Evolutionary conservation across 2,797 vertebrate species (phyloP), one percentile per base, ranked within the genome.

Genomic region (Babyrousa celebensis): DNA sequence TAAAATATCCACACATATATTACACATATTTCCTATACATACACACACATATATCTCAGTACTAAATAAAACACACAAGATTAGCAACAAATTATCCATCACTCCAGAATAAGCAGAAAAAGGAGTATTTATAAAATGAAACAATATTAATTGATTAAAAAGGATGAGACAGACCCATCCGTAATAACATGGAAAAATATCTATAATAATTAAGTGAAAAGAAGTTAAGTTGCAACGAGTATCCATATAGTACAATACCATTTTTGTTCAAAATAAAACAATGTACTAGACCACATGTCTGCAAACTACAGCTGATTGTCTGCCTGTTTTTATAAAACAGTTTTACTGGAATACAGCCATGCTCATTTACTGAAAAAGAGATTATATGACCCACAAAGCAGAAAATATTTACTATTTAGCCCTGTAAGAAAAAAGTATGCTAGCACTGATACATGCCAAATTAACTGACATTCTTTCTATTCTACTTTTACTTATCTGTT

Each of bases 261-360:
- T 48, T 92, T 63, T 85, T 90, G 40, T 52, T 78, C 32, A 79
- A 79, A 91, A 88, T 58, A 84, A 70, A 95, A 36, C 65, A 74
- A 32, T 80, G 52, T 71, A 5, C 63, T 91, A 5, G 6, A 60
- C 11, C 3, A 25, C 77, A 60, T 56, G 15, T 65, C 60, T 29
- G 65, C 67, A 40, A 83, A 92, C 29, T 67, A 88, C 1, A 72
- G 29, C 62, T 77, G 70, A 56, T 5, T 79, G 36, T 25, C 78
- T n/a, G 62, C 29, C 20, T 87, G n/a, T 68, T 40, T 86, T 90
- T 52, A 29, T 89, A 85, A 89, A 79, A 58, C 71, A 84, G 72
- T 93, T 89, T 36, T 36, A 77, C 23, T 29, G n/a, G 60, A 85
- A 90, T 21, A 90, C 1, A 93, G 52, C 4, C 52, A 80, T 10